These are phyloP conservation scores for Regulus satrapa DNA, from an alignment of 2,113 vertebrate genomes.

Conservation along the genomic window DNA sequence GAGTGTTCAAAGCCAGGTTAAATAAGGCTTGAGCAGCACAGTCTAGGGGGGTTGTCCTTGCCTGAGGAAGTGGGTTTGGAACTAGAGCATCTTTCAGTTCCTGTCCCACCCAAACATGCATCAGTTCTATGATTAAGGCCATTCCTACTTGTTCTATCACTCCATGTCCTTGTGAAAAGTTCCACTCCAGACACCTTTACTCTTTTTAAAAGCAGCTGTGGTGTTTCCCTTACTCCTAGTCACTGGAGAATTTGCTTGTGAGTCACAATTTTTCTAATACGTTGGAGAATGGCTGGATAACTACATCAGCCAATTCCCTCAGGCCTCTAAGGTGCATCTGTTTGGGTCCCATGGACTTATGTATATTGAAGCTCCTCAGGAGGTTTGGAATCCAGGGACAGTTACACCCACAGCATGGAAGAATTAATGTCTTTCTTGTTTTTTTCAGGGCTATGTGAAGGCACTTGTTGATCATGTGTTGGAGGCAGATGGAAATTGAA, in stretches of 20 bases:
- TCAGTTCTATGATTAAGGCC: background rate
- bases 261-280: background rate
- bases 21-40: background rate
- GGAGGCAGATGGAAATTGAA: background rate
- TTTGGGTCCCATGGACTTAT: background rate
- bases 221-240: background rate
- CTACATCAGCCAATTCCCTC: background rate
- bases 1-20: background rate
- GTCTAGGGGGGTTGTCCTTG: background rate
- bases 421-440: fast-evolving
- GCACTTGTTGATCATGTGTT: background rate
- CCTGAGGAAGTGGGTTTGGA: background rate
- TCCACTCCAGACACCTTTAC: background rate
- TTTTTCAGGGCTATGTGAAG: background rate
- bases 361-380: background rate
- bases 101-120: background rate
- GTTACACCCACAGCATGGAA: background rate
- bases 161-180: background rate
- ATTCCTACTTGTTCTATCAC: background rate
- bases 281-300: background rate
- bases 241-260: background rate
- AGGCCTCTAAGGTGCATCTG: background rate
- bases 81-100: background rate
- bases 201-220: background rate
- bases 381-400: fast-evolving